phyloP scores from a whole-genome alignment of 37 sponge, comb jelly and placozoan species.

The Bolinopsis microptera region DNA sequence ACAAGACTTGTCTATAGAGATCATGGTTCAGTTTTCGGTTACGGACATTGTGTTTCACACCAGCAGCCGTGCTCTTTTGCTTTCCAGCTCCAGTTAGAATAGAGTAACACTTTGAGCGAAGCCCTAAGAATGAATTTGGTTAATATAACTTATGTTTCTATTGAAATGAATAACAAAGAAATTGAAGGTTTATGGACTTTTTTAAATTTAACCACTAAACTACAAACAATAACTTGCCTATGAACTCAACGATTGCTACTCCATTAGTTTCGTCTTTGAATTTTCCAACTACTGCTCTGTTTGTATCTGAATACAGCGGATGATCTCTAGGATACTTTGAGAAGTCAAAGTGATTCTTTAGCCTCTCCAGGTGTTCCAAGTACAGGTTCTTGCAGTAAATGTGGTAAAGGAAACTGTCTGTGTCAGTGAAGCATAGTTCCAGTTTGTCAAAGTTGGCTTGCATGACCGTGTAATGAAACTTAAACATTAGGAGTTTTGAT shows the following conservation, averaged over 20 bases:
- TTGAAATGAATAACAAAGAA: no score
- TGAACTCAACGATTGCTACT: neutral
- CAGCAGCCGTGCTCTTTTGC: constrained; percentile 19
- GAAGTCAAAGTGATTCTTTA: constrained; percentile 39
- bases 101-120: neutral
- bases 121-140: no score
- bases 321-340: constrained; percentile 14
- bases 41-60: constrained; percentile 4
- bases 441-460: neutral
- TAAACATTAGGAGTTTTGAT: constrained; percentile 38
- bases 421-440: constrained; percentile 39
- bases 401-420: constrained; percentile 16
- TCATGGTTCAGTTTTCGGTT: neutral
- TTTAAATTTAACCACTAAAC: no score
- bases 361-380: neutral
- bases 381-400: constrained; percentile 3
- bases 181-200: no score
- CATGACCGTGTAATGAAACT: constrained; percentile 42
- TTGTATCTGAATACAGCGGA: neutral
- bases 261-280: constrained; percentile 29
- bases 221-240: neutral
- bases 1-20: neutral
- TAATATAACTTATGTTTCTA: no score
- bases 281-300: constrained; percentile 37
- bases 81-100: neutral